A percentile compares a stretch with the other conserved stretches of the same genome.
These are phyloP conservation scores for Montipora sp. DNA, from an alignment of 64 coral and sea anemone genomes.

Conservation along the genomic window DNA sequence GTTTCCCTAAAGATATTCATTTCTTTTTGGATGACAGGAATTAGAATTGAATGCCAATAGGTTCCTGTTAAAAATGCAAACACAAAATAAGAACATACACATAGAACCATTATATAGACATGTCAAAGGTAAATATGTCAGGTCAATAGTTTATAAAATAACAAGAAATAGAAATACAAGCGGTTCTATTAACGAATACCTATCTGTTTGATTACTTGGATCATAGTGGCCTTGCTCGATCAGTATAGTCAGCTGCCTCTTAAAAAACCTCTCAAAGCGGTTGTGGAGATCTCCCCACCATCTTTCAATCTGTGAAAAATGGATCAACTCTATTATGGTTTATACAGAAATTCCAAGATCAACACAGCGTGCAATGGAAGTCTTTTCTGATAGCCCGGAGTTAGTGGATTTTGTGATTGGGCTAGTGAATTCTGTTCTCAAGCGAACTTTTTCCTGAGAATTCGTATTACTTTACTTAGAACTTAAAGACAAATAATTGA, in stretches of 20 bases:
- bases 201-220: constrained; percentile 36
- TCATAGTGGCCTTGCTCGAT: constrained; percentile 64
- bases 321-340: neutral
- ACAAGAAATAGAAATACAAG: constrained; percentile 5
- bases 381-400: neutral
- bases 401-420: neutral
- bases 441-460: neutral
- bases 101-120: neutral
- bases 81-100: neutral
- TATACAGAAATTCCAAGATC: constrained; percentile 13
- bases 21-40: constrained; percentile 65
- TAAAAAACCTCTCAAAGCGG: neutral
- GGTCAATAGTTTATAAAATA: constrained; percentile 9
- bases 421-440: neutral
- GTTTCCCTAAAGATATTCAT: constrained; percentile 62
- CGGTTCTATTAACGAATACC: neutral
- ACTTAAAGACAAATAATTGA: neutral
- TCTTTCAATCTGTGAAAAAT: neutral
- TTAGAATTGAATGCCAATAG: constrained; percentile 65
- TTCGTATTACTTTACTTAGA: neutral
- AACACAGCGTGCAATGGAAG: neutral
- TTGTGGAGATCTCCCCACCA: neutral
- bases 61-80: constrained; percentile 27
- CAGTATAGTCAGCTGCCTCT: constrained; percentile 36
- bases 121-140: neutral